Conservation (phyloP, 2,113 vertebrate genomes). For the Pantherophis guttatus region DNA sequence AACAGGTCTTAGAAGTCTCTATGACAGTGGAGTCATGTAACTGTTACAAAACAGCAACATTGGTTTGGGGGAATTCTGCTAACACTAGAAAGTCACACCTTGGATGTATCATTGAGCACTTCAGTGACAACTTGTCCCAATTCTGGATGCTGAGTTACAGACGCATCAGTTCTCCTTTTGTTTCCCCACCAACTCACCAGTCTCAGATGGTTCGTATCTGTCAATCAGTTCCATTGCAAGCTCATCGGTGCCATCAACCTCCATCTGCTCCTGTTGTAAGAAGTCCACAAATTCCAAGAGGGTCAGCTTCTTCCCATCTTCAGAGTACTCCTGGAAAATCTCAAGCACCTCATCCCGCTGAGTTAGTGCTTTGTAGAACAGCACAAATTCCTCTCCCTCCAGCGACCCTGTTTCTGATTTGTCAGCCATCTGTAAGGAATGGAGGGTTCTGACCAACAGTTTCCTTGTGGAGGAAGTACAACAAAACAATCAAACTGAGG, state of each 20-base stretch:
- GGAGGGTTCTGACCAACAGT: not conserved
- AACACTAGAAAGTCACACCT: accelerated
- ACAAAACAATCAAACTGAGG: not conserved
- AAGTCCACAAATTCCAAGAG: slow-evolving; percentile 87
- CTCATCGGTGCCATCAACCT: slow-evolving; percentile 67
- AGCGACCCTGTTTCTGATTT: slow-evolving; percentile 78
- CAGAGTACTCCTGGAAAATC: slow-evolving; percentile 85
- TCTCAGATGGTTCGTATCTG: slow-evolving; percentile 83
- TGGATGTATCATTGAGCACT: not conserved
- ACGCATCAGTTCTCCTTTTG: not conserved
- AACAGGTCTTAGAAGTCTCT: not conserved
- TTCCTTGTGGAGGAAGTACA: not conserved
- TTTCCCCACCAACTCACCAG: slow-evolving; percentile 70
- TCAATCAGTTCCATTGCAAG: slow-evolving; percentile 82
- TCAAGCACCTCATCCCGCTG: slow-evolving; percentile 84
- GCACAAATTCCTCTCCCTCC: slow-evolving; percentile 88
- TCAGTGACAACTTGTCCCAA: not conserved
- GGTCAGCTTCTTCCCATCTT: slow-evolving; percentile 82
- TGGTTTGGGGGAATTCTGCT: not conserved
- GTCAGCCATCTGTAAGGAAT: slow-evolving; percentile 80
- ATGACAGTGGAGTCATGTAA: not conserved
- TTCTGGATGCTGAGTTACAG: not conserved
- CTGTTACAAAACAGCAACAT: not conserved
- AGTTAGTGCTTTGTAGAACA: slow-evolving; percentile 91
- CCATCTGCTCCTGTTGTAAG: slow-evolving; percentile 80